phyloP scores from a whole-genome alignment of 2,888 invertebrate species.

The Cerastoderma edule region DNA sequence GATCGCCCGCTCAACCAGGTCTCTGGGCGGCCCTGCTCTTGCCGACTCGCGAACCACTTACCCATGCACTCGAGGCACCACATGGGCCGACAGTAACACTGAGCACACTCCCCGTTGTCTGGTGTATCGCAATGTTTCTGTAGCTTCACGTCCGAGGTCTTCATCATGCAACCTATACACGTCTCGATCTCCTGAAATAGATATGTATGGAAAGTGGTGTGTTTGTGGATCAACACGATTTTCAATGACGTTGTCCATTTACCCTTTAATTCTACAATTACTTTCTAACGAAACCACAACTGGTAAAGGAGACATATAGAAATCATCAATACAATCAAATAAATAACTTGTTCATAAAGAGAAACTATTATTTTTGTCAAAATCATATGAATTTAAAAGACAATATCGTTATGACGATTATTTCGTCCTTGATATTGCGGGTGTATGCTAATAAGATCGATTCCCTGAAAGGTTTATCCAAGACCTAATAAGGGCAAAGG shows the following conservation, averaged over 20 bases:
- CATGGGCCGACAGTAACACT: constrained; percentile 92
- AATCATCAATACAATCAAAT: background rate
- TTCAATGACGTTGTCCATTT: background rate
- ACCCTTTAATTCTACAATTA: background rate
- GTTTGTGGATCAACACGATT: background rate
- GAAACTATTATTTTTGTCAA: background rate
- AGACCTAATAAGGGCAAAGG: too few species aligned
- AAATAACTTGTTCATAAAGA: background rate
- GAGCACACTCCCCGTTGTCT: constrained; percentile 84
- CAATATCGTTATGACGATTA: too few species aligned
- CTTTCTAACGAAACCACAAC: background rate
- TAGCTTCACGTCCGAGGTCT: constrained; percentile 91
- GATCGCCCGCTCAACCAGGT: constrained; percentile 93
- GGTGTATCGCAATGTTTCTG: constrained; percentile 87
- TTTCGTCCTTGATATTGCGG: too few species aligned
- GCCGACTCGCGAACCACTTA: constrained; percentile 91
- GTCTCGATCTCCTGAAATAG: constrained; percentile 89
- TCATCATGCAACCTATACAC: constrained; percentile 95
- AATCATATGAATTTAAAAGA: background rate
- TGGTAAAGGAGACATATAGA: background rate
- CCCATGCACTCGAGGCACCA: constrained; percentile 91
- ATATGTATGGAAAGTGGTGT: background rate
- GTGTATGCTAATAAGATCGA: too few species aligned
- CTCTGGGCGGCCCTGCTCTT: constrained; percentile 88
- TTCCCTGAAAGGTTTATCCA: too few species aligned